Evolutionary conservation across 1,140 invertebrate species (phyloP).

Genomic region (Melitaea cinxia): DNA sequence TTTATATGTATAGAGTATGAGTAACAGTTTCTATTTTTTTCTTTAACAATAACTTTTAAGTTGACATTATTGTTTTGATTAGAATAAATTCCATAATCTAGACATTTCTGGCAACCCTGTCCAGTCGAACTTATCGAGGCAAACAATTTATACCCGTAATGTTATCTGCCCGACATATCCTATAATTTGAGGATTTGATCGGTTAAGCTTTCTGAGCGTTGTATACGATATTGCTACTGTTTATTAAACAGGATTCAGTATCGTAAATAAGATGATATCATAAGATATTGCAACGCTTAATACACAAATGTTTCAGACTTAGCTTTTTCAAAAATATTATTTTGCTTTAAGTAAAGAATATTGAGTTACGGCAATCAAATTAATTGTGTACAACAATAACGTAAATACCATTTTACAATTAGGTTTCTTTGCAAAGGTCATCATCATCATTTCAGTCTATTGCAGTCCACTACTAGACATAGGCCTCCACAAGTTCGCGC

Average conservation of each 20-base stretch:
- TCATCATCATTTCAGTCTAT: too few species aligned
- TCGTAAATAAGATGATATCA: slow-evolving; percentile 24
- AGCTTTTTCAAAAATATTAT: not conserved
- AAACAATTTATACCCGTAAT: slow-evolving; percentile 41
- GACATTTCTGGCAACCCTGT: not conserved
- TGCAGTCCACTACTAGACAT: too few species aligned
- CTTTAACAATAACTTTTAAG: not conserved
- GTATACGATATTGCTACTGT: slow-evolving; percentile 34
- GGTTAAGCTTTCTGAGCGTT: slow-evolving; percentile 31
- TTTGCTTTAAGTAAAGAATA: not conserved
- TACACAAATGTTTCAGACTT: not conserved
- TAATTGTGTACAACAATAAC: too few species aligned
- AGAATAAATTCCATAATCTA: not conserved
- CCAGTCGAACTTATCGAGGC: slow-evolving; percentile 6
- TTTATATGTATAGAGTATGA: too few species aligned
- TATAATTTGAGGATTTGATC: slow-evolving; percentile 41
- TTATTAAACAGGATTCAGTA: slow-evolving; percentile 22
- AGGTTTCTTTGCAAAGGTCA: too few species aligned
- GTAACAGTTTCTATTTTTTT: too few species aligned
- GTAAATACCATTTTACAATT: too few species aligned
- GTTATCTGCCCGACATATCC: slow-evolving; percentile 30
- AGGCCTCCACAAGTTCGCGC: too few species aligned
- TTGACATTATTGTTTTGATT: not conserved
- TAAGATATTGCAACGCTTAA: slow-evolving; percentile 14
- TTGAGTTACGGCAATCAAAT: too few species aligned